Base-by-base conservation (phyloP, 2,888 invertebrate genomes). In the Eupeodes luniger region DNA sequence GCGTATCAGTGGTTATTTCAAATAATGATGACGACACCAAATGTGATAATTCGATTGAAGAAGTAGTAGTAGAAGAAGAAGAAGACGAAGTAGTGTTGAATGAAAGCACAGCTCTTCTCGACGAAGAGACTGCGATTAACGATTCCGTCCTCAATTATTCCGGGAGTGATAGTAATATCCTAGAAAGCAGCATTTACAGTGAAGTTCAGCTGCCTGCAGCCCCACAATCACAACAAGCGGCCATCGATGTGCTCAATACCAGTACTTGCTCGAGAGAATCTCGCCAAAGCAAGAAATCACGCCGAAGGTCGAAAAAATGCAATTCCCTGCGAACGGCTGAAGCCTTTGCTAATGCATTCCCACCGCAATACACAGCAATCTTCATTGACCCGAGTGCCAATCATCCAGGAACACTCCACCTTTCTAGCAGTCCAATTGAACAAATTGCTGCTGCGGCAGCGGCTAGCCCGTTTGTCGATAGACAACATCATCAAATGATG, bases 301-400 rank as follows among this genome's bases (percentile, higher is more conserved):
- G 92, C 78, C 91, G 92, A 83, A 93, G 92, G 74, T 91, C 91
- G 74, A 92, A 92, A 81, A 91, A 91, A 81, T 91, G 91, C 85
- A 91, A 85, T 76, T 89, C 84, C 2, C 74, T 88, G 51, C 85
- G 89, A 87, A 81, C 81, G 55, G 91, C 89, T 9, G 90, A 87
- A 14, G 86, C 89, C 9, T 87, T 90, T 59, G 86, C 90, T 72
- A 90, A 89, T 78, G 90, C 89, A 85, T 92, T 92, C 89, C 93
- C 92, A 69, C 93, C 93, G 7, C 93, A 93, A 53, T 93, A 93
- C 64, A 91, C 93, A 6, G 91, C 93, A 77, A 93, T 93, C 78
- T 93, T 92, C 83, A 80, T 93, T 80, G 93, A 93, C 57, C 87
- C 87, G 34, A 87, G 77, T 64, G 77, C 87, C 19, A 87, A 83